Percentiles rank a stretch among this genome's conserved stretches.
Conservation (phyloP, 2,888 invertebrate species). For the Drosophila siamana region DNA sequence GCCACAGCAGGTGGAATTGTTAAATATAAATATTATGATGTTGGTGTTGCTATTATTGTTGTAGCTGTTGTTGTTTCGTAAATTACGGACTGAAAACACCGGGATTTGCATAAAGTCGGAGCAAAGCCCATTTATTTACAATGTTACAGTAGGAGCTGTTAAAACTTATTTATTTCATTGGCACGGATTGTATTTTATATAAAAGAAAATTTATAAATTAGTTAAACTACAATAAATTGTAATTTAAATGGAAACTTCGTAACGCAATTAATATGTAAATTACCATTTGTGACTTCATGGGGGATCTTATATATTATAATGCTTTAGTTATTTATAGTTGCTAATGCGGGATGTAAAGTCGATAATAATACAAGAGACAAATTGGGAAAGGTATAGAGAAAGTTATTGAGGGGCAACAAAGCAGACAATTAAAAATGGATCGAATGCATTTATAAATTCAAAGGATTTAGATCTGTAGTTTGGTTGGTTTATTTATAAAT, state of each 20-base stretch:
- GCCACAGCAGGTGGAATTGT: conserved; percentile 75
- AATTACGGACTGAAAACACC: conserved; percentile 62
- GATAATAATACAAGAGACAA: not conserved
- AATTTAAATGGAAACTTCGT: conserved; percentile 62
- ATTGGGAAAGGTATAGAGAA: not conserved
- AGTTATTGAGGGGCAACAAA: not conserved
- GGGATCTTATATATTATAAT: conserved; percentile 22
- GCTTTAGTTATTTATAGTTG: not conserved
- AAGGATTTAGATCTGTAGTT: not conserved
- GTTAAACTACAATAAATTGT: conserved; percentile 62
- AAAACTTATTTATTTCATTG: conserved; percentile 68
- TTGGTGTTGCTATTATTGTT: conserved; percentile 11
- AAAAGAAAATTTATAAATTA: conserved; percentile 63
- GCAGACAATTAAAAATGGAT: not conserved
- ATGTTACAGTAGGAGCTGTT: conserved; percentile 56
- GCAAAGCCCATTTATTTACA: conserved; percentile 32
- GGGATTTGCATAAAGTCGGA: conserved; percentile 62
- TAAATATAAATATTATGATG: conserved; percentile 45
- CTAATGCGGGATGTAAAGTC: conserved; percentile 14
- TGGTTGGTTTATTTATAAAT: not conserved
- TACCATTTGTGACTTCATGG: conserved; percentile 9
- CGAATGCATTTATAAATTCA: not conserved
- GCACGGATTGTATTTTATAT: conserved; percentile 30
- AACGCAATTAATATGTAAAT: conserved; percentile 59
- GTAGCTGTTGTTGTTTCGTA: conserved; percentile 47